A percentile compares a stretch with the other conserved stretches of the same genome.
Conservation (phyloP, 2,888 invertebrate genomes). For the Epinotia ramella region DNA sequence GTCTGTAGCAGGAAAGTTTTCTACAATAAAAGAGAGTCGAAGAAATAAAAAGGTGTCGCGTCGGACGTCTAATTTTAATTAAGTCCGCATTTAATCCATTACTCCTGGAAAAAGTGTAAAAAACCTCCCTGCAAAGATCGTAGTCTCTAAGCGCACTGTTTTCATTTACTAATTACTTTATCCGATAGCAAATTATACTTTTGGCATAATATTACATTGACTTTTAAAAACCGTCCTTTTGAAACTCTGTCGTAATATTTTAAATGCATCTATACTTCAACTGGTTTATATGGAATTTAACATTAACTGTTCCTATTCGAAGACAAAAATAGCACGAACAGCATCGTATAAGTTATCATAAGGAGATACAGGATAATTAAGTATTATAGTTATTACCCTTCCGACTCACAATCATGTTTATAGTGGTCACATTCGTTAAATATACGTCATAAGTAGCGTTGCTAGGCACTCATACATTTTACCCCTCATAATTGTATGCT, state of each 20-base stretch:
- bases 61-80: constrained; percentile 23
- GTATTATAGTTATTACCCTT: constrained; percentile 75
- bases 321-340: constrained; percentile 77
- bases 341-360: constrained; percentile 67
- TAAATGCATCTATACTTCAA: constrained; percentile 70
- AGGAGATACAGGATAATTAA: constrained; percentile 71
- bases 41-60: constrained; percentile 23
- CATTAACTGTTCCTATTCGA: constrained; percentile 70
- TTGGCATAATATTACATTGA: constrained; percentile 62
- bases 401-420: constrained; percentile 81
- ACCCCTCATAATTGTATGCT: constrained; percentile 69
- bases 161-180: constrained; percentile 65
- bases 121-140: constrained; percentile 33
- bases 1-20: constrained; percentile 14
- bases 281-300: constrained; percentile 71
- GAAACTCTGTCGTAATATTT: constrained; percentile 62
- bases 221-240: constrained; percentile 58
- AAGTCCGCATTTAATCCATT: constrained; percentile 33
- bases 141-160: constrained; percentile 79
- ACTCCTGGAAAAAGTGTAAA: constrained; percentile 17
- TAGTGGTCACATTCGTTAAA: constrained; percentile 77
- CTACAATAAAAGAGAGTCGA: constrained; percentile 9
- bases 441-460: constrained; percentile 83
- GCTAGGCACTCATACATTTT: constrained; percentile 81
- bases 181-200: constrained; percentile 71